Conservation (phyloP, 1,140 invertebrate genomes). For the Homarus americanus region DNA sequence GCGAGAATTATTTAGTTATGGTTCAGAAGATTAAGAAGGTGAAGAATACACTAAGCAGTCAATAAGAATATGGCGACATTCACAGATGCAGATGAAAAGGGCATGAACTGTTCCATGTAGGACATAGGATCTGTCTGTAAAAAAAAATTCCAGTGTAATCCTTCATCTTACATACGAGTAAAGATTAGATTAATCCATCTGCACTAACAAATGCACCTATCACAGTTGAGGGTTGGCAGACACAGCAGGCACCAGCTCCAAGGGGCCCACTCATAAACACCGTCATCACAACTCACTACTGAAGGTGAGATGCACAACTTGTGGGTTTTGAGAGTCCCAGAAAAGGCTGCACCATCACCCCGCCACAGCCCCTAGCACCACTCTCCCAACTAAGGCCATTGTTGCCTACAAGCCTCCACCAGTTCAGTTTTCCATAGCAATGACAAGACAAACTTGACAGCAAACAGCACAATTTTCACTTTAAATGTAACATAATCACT, state of each 20-base stretch:
- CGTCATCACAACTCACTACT: background rate
- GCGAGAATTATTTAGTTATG: background rate
- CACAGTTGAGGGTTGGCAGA: conserved; percentile 65
- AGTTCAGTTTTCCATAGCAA: background rate
- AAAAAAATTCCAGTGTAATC: background rate
- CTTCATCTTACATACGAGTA: background rate
- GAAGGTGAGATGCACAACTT: background rate
- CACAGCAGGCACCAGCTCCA: conserved; percentile 38
- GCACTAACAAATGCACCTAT: conserved; percentile 48
- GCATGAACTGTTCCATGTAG: background rate
- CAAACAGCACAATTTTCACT: background rate
- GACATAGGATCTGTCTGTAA: background rate
- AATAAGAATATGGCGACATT: conserved; percentile 40
- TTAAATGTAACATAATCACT: background rate
- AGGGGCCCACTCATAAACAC: conserved; percentile 1
- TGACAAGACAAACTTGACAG: conserved; percentile 6
- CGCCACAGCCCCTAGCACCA: conserved; percentile 58
- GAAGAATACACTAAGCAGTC: conserved; percentile 2
- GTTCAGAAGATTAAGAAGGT: background rate
- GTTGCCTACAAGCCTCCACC: conserved; percentile 41
- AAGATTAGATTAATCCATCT: background rate
- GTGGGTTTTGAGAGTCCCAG: conserved; percentile 7
- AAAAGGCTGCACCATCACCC: conserved; percentile 37
- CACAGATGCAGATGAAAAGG: conserved; percentile 8
- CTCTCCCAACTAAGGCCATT: conserved; percentile 24